Evolutionary conservation across 2,888 invertebrate species (phyloP), one percentile per base, ranked within the genome.

Genomic region (Lasius platythorax): DNA sequence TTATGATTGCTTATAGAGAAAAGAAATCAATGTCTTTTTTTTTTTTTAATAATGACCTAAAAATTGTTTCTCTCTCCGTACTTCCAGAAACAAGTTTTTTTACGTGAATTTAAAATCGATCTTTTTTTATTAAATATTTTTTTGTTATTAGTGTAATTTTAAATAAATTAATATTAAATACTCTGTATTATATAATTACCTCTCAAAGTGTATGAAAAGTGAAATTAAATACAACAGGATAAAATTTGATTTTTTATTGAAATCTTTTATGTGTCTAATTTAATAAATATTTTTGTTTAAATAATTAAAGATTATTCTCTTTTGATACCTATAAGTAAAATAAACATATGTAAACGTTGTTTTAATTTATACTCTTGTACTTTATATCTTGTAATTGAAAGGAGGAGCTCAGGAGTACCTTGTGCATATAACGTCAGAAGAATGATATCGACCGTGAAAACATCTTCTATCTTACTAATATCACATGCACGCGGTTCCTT

Each of bases 401-500:
- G 37, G 9, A 23, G 37, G 9, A 72, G 53, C 12, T 46, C n/a
- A 3, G 12, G 12, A 56, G 9, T 11, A 63, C 64, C 33, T 46
- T 46, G n/a, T 30, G 2, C 0, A 12, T 61, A 30, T 63, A 28
- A 66, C 12, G 58, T 43, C 12, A 1, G 30, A 74, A 74, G 33
- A 66, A 66, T 18, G 6, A 66, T 23, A 43, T 76, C 37, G n/a
- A 76, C 53, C 37, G n/a, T 37, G 30, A 43, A 43, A 43, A 43
- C 9, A 37, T 15, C 61, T 40, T 61, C 8, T 23, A 11, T 66
- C 50, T 50, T 75, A 23, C 18, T 18, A 37, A 18, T 28, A 18
- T 67, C 66, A 33, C 11, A 66, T 46, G 23, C 50, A 75, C 11
- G 50, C 50, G 67, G 18, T 67, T 67, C 37, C 2, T 18, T 28